Conservation (phyloP, 2,797 vertebrate genomes). For the Falco cherrug region DNA sequence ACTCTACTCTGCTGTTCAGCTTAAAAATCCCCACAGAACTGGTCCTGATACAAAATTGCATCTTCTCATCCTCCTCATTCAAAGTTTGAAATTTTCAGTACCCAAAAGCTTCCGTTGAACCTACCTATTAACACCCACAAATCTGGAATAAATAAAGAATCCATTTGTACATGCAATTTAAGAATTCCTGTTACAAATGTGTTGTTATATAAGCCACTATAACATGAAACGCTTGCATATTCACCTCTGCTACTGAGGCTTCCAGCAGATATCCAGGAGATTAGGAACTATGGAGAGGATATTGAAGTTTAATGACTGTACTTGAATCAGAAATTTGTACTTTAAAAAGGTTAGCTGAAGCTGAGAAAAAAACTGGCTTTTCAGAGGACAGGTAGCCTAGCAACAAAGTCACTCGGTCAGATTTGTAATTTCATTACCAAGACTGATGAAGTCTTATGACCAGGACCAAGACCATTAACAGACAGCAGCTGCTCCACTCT, state of each 20-base stretch:
- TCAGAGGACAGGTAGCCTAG: slow-evolving; percentile 26
- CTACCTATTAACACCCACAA: background rate
- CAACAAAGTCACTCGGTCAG: background rate
- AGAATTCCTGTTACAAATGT: fast-evolving
- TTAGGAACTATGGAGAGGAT: background rate
- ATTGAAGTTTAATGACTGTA: background rate
- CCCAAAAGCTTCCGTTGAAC: background rate
- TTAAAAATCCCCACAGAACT: background rate
- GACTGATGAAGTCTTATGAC: background rate
- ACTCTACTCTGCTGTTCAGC: background rate
- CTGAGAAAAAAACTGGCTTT: background rate
- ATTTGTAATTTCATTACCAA: slow-evolving; percentile 45
- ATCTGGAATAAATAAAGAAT: background rate
- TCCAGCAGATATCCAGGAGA: background rate
- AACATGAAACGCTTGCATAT: background rate
- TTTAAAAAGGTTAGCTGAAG: slow-evolving; percentile 12
- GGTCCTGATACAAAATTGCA: background rate
- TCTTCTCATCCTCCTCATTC: background rate
- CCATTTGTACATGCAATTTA: background rate
- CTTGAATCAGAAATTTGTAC: background rate
- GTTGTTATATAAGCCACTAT: background rate
- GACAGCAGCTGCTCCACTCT: background rate
- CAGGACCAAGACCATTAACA: background rate
- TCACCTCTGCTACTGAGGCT: background rate
- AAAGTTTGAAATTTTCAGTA: background rate